These are phyloP conservation scores for Polymixis lichenea DNA, from an alignment of 2,888 invertebrate species.

Conservation along the genomic window DNA sequence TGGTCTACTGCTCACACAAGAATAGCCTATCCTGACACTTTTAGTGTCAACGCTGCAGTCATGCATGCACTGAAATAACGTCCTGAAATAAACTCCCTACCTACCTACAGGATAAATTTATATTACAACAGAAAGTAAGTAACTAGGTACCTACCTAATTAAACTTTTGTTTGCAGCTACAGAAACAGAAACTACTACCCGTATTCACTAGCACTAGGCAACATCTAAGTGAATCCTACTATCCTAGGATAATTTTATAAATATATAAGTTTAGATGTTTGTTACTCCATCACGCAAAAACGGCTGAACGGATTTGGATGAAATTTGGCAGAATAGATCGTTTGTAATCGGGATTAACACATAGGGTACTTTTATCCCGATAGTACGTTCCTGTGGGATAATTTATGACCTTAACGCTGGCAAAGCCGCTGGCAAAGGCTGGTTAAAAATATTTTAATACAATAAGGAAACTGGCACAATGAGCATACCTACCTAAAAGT, in stretches of 20 bases:
- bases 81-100: slow-evolving; percentile 17
- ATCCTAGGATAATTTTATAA: too few species aligned
- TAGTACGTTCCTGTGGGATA: too few species aligned
- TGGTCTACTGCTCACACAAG: slow-evolving; percentile 30
- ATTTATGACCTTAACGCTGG: too few species aligned
- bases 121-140: background rate
- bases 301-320: too few species aligned
- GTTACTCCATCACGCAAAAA: too few species aligned
- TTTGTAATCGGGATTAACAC: too few species aligned
- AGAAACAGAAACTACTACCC: background rate
- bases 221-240: background rate
- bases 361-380: too few species aligned
- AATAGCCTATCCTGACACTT: slow-evolving; percentile 29
- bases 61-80: slow-evolving; percentile 4
- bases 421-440: too few species aligned
- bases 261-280: too few species aligned
- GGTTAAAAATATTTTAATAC: background rate
- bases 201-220: background rate
- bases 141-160: background rate
- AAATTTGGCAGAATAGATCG: too few species aligned
- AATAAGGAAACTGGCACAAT: slow-evolving; percentile 13
- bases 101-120: background rate
- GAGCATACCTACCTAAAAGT: background rate
- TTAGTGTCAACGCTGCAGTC: slow-evolving; percentile 24
- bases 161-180: background rate